phyloP scores from a whole-genome alignment of 2,113 vertebrate genomes.

The Arvicanthis niloticus region DNA sequence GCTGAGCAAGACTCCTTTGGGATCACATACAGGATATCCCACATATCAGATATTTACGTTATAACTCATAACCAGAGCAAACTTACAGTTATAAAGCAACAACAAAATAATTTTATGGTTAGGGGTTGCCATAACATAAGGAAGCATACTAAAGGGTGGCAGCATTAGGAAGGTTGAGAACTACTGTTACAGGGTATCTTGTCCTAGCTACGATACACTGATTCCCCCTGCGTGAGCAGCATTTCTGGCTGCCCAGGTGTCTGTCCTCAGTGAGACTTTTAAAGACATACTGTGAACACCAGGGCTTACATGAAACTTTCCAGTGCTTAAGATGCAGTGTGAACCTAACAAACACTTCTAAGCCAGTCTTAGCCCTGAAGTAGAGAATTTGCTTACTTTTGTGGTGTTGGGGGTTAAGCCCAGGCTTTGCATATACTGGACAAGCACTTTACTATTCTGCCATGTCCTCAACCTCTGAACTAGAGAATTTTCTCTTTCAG shows the following conservation, averaged over 20 bases:
- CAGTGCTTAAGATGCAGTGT: neutral
- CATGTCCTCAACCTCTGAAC: neutral
- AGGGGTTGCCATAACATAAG: neutral
- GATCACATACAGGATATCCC: neutral
- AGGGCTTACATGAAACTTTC: constrained; percentile 6
- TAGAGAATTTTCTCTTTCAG: neutral
- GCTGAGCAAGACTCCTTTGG: neutral
- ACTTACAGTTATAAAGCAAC: neutral
- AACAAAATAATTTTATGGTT: neutral
- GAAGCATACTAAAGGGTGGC: neutral
- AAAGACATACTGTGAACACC: neutral
- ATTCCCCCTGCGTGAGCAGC: neutral
- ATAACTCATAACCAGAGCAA: neutral
- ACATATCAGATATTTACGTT: neutral
- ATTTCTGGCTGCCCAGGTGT: neutral
- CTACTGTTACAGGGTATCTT: neutral
- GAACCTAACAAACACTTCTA: neutral
- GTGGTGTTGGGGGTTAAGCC: neutral
- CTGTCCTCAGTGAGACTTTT: neutral
- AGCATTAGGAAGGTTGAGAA: neutral
- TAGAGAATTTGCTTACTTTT: neutral
- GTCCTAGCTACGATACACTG: neutral
- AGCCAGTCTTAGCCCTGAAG: neutral
- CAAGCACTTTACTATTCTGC: neutral
- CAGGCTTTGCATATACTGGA: neutral